Base-by-base conservation (phyloP, 30 jellyfish, hydroid and myxozoan genomes). In the Cassiopea andromeda region DNA sequence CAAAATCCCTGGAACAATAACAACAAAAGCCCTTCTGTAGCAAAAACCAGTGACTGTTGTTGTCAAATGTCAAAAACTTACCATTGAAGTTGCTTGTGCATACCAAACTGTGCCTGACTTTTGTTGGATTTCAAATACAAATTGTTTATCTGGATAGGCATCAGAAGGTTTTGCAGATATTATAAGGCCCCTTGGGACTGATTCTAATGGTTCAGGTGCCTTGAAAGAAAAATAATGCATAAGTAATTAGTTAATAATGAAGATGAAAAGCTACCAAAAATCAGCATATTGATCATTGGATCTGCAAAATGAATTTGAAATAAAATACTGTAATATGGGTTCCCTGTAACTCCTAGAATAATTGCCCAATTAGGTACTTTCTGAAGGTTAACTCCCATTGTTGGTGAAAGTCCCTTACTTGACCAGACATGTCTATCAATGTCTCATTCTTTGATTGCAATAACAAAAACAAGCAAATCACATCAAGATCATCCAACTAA, bases 51-150 rank as follows among this genome's bases (percentile, higher is more conserved):
- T 27, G 38, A 27, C 38, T 27, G 38, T 27, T 27, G 38, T 27
- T 27, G 38, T 27, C 38, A 27, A 27, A 54, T 54, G 64, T 70
- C 54, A 9, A 27, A 48, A 13, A 69, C 97, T 61, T 68, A 96
- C 99, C 94, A 91, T 85, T 43, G 97, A 46, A 19, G 93, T 44
- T 44, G 99, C 97, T 81, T 96, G 99, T 16, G 92, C 94, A 84
- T 92, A 92, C 99, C 99, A 96, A 45, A 89, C 84, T 46, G 89
- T 75, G 38, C 98, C 97, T 61, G 93, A 79, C 44, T 85, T 92
- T 48, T 89, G 99, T 46, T 81, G 97, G 71, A 96, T 96, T 69
- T 96, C 99, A 83, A 96, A 96, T 44, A 96, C 99, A 92, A 87
- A 82, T 19, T 79, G 81, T 60, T 77, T 73, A 46, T 92, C 99